Percentiles rank a stretch among this genome's conserved stretches.
Conservation (phyloP, 2,113 vertebrate species). For the Fulica atra region DNA sequence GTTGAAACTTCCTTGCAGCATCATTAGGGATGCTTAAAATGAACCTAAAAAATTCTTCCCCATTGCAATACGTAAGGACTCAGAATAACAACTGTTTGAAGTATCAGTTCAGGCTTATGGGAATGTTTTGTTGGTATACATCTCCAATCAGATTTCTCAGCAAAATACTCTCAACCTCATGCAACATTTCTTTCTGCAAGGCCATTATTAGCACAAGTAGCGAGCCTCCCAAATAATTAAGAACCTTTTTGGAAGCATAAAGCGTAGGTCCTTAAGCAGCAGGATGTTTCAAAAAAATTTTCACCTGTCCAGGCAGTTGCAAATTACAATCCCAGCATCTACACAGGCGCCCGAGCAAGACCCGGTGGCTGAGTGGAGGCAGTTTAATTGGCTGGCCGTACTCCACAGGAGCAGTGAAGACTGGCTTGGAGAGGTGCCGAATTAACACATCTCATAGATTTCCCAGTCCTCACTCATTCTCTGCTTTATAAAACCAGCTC, state of each 20-base stretch:
- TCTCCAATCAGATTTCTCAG: not conserved
- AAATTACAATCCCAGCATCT: constrained; percentile 49
- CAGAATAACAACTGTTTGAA: not conserved
- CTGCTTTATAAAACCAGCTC: not conserved
- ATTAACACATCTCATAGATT: constrained; percentile 23
- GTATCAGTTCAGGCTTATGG: not conserved
- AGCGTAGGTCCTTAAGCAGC: constrained; percentile 12
- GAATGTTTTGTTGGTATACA: not conserved
- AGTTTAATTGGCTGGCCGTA: constrained; percentile 1
- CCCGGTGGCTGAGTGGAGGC: not conserved
- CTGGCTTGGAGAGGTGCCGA: not conserved
- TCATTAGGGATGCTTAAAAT: not conserved
- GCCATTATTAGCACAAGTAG: not conserved
- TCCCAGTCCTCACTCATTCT: not conserved
- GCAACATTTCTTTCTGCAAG: not conserved
- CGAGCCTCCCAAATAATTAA: not conserved
- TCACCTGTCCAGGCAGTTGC: constrained; percentile 41
- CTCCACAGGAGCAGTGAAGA: not conserved
- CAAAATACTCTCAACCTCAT: not conserved
- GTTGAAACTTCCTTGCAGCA: not conserved
- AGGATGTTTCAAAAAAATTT: constrained; percentile 46
- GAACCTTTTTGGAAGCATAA: not conserved
- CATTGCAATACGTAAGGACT: not conserved
- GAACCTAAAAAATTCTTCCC: not conserved
- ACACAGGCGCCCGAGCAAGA: not conserved